Conservation (phyloP, 2,797 vertebrate species). For the Oreochromis grahami region DNA sequence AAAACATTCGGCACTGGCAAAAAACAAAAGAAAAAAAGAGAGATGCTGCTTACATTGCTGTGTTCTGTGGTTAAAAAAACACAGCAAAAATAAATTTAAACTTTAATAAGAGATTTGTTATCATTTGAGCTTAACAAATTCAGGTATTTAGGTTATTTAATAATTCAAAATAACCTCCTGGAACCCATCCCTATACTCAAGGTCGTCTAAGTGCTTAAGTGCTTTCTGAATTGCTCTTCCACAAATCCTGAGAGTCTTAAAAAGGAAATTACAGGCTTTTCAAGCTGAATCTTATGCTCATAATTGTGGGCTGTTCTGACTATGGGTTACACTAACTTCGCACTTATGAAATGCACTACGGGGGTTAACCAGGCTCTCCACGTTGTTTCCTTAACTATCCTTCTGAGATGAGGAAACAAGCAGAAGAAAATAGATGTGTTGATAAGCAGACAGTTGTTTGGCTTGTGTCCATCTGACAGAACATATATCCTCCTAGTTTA, state of each 20-base stretch:
- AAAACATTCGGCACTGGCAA: neutral
- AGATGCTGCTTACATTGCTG: neutral
- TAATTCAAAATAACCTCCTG: neutral
- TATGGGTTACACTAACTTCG: neutral
- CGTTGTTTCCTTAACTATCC: neutral
- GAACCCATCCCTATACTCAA: neutral
- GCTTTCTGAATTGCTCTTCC: neutral
- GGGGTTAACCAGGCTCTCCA: neutral
- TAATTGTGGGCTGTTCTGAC: neutral
- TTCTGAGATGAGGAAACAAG: neutral
- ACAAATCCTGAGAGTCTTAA: neutral
- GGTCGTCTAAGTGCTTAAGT: neutral
- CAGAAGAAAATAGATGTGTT: neutral
- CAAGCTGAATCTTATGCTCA: neutral
- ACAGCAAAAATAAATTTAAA: neutral
- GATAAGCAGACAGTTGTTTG: neutral
- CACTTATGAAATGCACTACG: neutral
- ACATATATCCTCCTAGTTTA: neutral
- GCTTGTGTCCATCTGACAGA: neutral
- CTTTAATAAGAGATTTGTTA: neutral
- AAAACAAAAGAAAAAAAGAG: neutral
- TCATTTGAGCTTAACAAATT: neutral
- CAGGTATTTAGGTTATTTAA: neutral
- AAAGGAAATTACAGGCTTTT: neutral
- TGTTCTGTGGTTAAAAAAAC: neutral